These are phyloP conservation scores for Netelia melanura DNA, from an alignment of 2,888 invertebrate species.

Conservation along the genomic window DNA sequence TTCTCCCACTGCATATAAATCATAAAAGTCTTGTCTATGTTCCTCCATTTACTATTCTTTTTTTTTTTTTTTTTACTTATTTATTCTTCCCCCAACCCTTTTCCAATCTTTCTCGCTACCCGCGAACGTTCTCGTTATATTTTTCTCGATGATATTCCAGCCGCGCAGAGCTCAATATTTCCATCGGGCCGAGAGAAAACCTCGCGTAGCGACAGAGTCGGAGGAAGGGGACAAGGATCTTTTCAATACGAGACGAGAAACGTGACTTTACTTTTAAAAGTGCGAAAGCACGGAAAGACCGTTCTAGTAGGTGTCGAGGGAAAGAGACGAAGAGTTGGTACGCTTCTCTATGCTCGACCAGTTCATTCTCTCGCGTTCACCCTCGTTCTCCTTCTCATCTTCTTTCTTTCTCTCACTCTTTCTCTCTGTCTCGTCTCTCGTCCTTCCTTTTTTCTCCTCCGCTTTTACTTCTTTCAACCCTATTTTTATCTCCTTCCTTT, in stretches of 20 bases:
- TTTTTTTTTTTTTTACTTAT: slow-evolving; percentile 10
- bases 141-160: slow-evolving; percentile 62
- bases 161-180: slow-evolving; percentile 63
- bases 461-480: slow-evolving; percentile 1
- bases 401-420: slow-evolving; percentile 20
- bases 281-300: slow-evolving; percentile 56
- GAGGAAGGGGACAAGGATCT: slow-evolving; percentile 61
- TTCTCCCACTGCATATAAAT: no score
- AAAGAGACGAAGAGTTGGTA: neutral
- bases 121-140: slow-evolving; percentile 59
- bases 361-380: slow-evolving; percentile 52
- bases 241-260: slow-evolving; percentile 69
- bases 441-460: neutral
- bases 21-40: slow-evolving; percentile 4
- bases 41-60: slow-evolving; percentile 7
- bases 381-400: slow-evolving; percentile 25
- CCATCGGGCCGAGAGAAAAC: slow-evolving; percentile 42
- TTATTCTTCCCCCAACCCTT: slow-evolving; percentile 18
- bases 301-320: slow-evolving; percentile 45
- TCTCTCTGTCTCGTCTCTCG: slow-evolving; percentile 8
- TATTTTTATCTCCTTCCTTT: slow-evolving; percentile 56
- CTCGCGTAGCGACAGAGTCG: slow-evolving; percentile 29
- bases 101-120: slow-evolving; percentile 2
- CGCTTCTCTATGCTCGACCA: neutral
- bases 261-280: slow-evolving; percentile 69